Evolutionary conservation across 2,113 vertebrate species (phyloP).

Genomic region (Cnemophilus loriae): DNA sequence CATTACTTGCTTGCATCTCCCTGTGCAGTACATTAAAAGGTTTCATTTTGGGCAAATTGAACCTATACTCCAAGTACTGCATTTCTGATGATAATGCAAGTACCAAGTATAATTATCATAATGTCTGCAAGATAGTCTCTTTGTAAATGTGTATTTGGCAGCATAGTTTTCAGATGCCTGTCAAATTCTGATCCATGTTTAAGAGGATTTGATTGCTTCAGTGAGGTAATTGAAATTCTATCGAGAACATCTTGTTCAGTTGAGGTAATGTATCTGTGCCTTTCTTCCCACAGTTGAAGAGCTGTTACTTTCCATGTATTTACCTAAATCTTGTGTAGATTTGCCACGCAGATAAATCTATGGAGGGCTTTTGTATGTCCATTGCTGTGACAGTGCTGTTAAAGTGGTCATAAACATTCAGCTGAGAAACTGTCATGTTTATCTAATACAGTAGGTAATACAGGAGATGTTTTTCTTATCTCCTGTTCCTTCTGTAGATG

Average conservation of each 20-base stretch:
- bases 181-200: neutral
- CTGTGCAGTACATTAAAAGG: neutral
- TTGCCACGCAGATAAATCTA: neutral
- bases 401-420: neutral
- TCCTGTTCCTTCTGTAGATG: neutral
- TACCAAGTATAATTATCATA: neutral
- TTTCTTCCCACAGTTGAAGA: neutral
- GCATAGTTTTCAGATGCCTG: neutral
- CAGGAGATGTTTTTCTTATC: neutral
- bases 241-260: neutral
- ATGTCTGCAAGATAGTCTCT: neutral
- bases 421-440: neutral
- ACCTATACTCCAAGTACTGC: neutral
- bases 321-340: neutral
- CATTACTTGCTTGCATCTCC: neutral
- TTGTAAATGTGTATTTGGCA: slow-evolving; percentile 2
- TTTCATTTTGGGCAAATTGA: neutral
- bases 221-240: neutral
- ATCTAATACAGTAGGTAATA: neutral
- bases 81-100: neutral
- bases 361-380: neutral
- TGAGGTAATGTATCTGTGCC: neutral
- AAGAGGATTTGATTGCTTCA: neutral
- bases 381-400: neutral
- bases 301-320: neutral